A percentile compares a stretch with the other conserved stretches of the same genome.
Conservation (phyloP, 30 jellyfish, hydroid and myxozoan species). For the Hydra vulgaris region DNA sequence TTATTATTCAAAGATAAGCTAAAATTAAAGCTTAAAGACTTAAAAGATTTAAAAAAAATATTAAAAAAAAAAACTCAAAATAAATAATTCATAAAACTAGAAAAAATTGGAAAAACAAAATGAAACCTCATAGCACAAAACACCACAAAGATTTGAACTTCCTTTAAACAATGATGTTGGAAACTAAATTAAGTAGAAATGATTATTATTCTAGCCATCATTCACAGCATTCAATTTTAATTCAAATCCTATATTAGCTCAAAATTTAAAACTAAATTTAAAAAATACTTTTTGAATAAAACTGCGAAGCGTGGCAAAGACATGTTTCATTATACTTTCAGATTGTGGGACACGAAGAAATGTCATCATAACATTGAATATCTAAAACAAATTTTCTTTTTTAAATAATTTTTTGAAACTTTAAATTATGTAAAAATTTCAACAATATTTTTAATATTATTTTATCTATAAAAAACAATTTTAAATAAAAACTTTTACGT, state of each 20-base stretch:
- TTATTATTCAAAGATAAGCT: not conserved
- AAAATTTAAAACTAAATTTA: too few relatives aligned
- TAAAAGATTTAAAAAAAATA: too few relatives aligned
- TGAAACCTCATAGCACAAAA: constrained; percentile 87
- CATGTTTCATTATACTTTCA: constrained; percentile 62
- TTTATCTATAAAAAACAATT: not conserved
- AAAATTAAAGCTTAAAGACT: too few relatives aligned
- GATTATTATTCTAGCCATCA: too few relatives aligned
- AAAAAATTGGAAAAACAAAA: too few relatives aligned
- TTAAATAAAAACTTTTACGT: not conserved
- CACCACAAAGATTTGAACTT: constrained; percentile 87
- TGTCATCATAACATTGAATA: constrained; percentile 83
- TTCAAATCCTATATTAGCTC: too few relatives aligned
- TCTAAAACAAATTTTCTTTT: constrained; percentile 10
- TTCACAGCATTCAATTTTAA: too few relatives aligned
- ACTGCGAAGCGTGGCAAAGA: constrained; percentile 83
- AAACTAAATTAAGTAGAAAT: constrained; percentile 27
- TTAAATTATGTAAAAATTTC: too few relatives aligned
- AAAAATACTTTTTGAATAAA: constrained; percentile 84
- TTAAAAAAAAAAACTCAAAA: too few relatives aligned
- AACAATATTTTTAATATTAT: too few relatives aligned
- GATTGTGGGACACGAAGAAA: constrained; percentile 79
- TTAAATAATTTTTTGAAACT: not conserved
- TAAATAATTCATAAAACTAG: too few relatives aligned
- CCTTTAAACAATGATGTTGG: constrained; percentile 86